Evolutionary conservation across 2,888 invertebrate species (phyloP), one percentile per base, ranked within the genome.

Genomic region (Gerris lacustris): DNA sequence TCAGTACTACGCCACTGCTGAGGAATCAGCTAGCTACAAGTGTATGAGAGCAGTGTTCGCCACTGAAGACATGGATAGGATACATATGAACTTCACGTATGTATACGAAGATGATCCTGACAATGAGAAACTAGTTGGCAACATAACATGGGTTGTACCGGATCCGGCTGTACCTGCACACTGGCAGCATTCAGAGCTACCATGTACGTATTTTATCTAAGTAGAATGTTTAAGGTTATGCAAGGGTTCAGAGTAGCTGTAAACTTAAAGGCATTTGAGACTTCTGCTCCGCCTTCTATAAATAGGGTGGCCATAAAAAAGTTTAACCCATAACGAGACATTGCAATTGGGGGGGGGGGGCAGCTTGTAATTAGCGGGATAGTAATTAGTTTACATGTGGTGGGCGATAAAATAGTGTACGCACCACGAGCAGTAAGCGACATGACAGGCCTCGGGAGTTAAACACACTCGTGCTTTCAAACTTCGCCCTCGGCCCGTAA

Each of bases 1-100:
- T 18, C 91, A 93, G 78, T 93, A 93, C 81, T 94, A 92, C 78
- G 92, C 93, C 2, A 92, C 92, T 79, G 91, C 90, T 0, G 93
- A 93, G 80, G 93, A 93, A 81, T 88, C 90, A 5, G 83, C 92
- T 7, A 88, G 90, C 6, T 94, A 93, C 80, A 87, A 90, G 77
- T 94, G 93, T 78, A 93, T 94, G 93, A 83, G 87, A 75, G 88
- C 92, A 0, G 87, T 88, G 67, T 86, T 90, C 76, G 86, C 86
- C 5, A 80, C 85, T 76, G 70, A 75, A 69, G 73, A 71, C 63
- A 73, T 76, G 72, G 73, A 76, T 72, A 64, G 18, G 18, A 74
- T 77, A 67, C 71, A 76, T 81, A 92, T 94, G 92, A 91, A 92
- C 81, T 92, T 93, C 80, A 92, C 91, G 2, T 94, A 92, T 79